These are phyloP conservation scores for Phenacoccus solenopsis DNA, from an alignment of 1,140 invertebrate genomes.

Conservation along the genomic window DNA sequence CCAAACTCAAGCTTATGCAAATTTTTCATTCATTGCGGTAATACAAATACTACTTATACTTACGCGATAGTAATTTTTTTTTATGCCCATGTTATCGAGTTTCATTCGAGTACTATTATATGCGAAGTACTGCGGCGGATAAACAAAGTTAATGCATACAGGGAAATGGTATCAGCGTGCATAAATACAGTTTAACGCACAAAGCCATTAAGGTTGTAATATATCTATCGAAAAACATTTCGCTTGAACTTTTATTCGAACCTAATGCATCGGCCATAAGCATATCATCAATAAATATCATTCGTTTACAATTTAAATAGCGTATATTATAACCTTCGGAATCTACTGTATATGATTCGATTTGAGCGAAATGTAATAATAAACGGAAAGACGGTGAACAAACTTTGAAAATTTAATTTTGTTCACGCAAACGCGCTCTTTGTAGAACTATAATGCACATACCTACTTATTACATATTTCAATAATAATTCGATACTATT, in stretches of 20 bases:
- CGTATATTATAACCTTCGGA: too few species aligned
- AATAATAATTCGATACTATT: too few species aligned
- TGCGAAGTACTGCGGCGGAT: background rate
- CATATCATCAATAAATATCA: background rate
- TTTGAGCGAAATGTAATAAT: too few species aligned
- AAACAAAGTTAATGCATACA: background rate
- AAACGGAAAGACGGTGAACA: too few species aligned
- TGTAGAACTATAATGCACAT: too few species aligned
- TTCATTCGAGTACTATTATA: background rate
- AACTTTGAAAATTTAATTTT: too few species aligned
- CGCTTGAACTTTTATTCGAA: background rate
- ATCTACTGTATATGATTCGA: too few species aligned
- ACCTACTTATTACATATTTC: too few species aligned
- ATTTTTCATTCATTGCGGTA: too few species aligned
- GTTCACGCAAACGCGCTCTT: too few species aligned
- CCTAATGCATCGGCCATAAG: background rate
- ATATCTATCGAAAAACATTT: constrained; percentile 3
- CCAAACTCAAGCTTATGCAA: too few species aligned
- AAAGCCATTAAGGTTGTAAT: constrained; percentile 1
- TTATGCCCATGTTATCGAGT: background rate
- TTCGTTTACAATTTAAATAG: background rate
- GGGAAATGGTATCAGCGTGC: background rate
- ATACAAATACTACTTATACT: background rate
- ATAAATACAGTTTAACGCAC: background rate
- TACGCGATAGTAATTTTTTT: background rate